Base-by-base conservation (phyloP, 2,797 vertebrate species). In the Chelon labrosus region DNA sequence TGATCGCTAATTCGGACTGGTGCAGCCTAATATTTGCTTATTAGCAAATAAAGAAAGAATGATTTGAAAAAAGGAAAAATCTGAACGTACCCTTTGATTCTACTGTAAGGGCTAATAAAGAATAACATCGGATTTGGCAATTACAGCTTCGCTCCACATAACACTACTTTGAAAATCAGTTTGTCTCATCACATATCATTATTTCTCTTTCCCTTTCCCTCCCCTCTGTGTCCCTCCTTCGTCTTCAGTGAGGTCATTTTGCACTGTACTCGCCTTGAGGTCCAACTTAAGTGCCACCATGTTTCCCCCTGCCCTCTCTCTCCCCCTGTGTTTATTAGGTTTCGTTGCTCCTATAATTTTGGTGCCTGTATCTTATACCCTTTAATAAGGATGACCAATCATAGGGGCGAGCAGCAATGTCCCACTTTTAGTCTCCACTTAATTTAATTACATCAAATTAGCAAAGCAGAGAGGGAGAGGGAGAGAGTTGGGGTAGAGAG, bases 401-500 rank as follows among this genome's bases (percentile, higher is more conserved):
- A 85, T 47, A 54, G 81, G 88, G 82, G 68, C 76, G 87, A 66
- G 82, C 75, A 68, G 77, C 72, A 82, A 70, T 85, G 86, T 68
- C 82, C 85, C 81, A 86, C 87, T 90, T 92, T 88, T 83, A 86
- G 87, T 88, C 82, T 74, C 82, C 64, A 84, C 87, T 91, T 91
- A 90, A 91, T 92, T 92, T 87, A 92, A 94, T 93, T 91, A 91
- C 79, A 83, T 90, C 82, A 86, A 90, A 91, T 93, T 93, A 91
- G 82, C 73, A 88, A 83, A 77, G 83, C 77, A 77, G 69, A 44
- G 54, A 69, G 75, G 47, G 70, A 63, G n/a, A 12, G 58, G 12
- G n/a, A 35, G 31, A 35, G 31, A 35, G 31, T 35, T 35, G 31
- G 35, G 68, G 17, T 53, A 7, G 55, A 44, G 71, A 25, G 70